These are phyloP conservation scores for Brachionus asplanchnoidis DNA, from an alignment of 1,140 invertebrate species.

Conservation along the genomic window DNA sequence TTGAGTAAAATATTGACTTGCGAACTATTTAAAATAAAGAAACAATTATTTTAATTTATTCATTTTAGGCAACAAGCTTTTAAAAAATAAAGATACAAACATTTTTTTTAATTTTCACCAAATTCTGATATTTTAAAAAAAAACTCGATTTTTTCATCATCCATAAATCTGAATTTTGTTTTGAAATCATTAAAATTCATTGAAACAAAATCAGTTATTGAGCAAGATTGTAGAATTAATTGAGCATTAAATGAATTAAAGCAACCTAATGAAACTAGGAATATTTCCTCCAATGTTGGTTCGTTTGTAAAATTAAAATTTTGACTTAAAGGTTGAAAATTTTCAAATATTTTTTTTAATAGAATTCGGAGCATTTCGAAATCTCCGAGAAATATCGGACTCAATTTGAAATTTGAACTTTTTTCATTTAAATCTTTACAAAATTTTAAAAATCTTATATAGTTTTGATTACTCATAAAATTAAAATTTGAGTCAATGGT, in stretches of 20 bases:
- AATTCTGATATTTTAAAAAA: not conserved
- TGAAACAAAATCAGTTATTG: not conserved
- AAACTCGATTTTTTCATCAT: not conserved
- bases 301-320: not conserved
- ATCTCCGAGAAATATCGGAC: not conserved
- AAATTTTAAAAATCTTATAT: not conserved
- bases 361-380: not conserved
- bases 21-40: not conserved
- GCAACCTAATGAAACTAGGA: not conserved
- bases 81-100: not conserved
- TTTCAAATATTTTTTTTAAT: not conserved
- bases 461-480: not conserved
- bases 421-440: not conserved
- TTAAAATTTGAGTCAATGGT: not conserved
- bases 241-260: slow-evolving; percentile 21
- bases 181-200: not conserved
- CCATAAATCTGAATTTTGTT: not conserved
- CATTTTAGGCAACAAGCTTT: not conserved
- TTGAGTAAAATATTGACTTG: not conserved
- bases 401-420: not conserved
- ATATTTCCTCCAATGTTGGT: not conserved
- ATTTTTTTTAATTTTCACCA: not conserved
- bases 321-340: not conserved
- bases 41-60: not conserved
- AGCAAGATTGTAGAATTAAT: not conserved